Base-by-base conservation (phyloP, 2,888 invertebrate species). In the Atethmia centrago region DNA sequence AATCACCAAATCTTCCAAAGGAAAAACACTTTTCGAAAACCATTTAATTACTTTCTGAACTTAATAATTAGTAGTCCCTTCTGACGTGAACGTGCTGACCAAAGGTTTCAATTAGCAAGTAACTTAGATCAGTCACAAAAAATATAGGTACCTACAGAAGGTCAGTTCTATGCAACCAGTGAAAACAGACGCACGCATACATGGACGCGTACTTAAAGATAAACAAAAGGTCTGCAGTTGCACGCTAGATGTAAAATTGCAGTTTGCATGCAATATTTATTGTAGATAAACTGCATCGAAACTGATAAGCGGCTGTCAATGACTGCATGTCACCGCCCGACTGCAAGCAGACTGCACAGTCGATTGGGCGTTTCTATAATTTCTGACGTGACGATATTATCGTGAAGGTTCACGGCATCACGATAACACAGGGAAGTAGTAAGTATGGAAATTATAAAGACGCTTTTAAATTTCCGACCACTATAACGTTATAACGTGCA, bases 21-120 rank as follows among this genome's bases (percentile, higher is more conserved):
- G 45, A 59, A 61, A 25, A 61, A 31, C 25, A 49, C 9, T 67
- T 66, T 45, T 16, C 25, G 36, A 42, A 49, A 75, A 58, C 62
- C 51, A 75, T 78, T 81, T 81, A 81, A 81, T 78, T 66, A 78
- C 66, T 75, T 75, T 64, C 45, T 31, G 58, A 78, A 78, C 61
- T 78, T 56, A 81, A 78, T 81, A 78, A 81, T 78, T 56, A 67
- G 25, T 66, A 42, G 80, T 76, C 51, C 76, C 62, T 81, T 75
- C 61, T 40, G 45, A 80, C 66, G 45, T 61, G 74, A 62, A 80
- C 55, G 55, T 75, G 61, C 61, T 74, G 75, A 64, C 80, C 76
- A 75, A 75, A 64, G 81, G 77, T 81, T 78, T 81, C 77, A 78
- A 78, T 78, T 81, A 78, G 62, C 45, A 40, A 67, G 49, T 40